These are phyloP conservation scores for Setipinna tenuifilis DNA, from an alignment of 2,797 vertebrate genomes.

Conservation along the genomic window DNA sequence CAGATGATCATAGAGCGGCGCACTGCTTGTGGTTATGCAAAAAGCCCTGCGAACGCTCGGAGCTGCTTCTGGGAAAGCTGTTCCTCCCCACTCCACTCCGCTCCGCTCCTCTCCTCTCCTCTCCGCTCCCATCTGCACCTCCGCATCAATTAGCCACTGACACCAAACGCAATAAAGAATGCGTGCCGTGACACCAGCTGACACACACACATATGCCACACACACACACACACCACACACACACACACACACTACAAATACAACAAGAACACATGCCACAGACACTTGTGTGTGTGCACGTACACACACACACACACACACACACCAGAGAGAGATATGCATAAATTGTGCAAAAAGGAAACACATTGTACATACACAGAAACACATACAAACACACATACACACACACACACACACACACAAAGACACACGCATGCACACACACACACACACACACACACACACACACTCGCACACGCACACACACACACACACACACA, in stretches of 20 bases:
- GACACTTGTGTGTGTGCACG: neutral
- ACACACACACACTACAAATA: neutral
- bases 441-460: conserved; percentile 64
- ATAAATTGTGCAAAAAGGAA: no score
- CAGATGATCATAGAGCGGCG: neutral
- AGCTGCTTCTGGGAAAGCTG: neutral
- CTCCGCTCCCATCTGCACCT: neutral
- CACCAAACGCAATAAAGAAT: conserved; percentile 9
- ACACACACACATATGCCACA: neutral
- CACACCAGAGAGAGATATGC: no score
- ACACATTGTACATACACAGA: no score
- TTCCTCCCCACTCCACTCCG: neutral
- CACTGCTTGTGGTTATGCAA: neutral
- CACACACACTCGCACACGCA: neutral
- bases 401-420: conserved; percentile 18
- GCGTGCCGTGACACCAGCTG: neutral
- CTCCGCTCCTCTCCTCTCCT: no score
- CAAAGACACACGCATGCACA: conserved; percentile 36
- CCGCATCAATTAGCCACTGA: conserved; percentile 12
- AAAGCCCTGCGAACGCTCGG: neutral
- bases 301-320: conserved; percentile 4
- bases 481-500: neutral
- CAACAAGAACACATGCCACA: neutral
- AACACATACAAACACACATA: neutral
- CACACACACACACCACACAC: neutral